A percentile compares a stretch with the other conserved stretches of the same genome.
Conservation (phyloP, 2,888 invertebrate genomes). For the Odontocolon sp. region DNA sequence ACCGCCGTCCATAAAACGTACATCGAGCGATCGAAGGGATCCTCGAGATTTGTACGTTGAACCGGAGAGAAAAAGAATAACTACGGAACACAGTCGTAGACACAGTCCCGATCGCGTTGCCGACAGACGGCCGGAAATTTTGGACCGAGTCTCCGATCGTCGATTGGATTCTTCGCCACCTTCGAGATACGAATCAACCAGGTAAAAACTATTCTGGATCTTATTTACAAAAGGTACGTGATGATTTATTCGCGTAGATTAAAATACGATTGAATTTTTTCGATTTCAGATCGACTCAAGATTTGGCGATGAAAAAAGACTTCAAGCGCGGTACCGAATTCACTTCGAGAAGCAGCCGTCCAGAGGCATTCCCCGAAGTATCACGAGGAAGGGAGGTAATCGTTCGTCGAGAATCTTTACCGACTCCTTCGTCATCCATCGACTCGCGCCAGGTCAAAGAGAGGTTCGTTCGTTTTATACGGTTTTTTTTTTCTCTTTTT, state of each 20-base stretch:
- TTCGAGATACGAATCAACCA: conserved; percentile 76
- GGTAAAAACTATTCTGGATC: conserved; percentile 61
- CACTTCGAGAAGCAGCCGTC: conserved; percentile 75
- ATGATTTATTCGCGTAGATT: too few relatives aligned
- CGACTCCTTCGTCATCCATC: conserved; percentile 72
- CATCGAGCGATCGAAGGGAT: conserved; percentile 76
- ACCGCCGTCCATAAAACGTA: conserved; percentile 74
- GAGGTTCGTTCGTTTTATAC: not conserved
- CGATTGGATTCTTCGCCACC: conserved; percentile 75
- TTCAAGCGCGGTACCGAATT: conserved; percentile 77
- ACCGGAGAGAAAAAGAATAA: conserved; percentile 77
- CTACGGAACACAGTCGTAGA: conserved; percentile 74
- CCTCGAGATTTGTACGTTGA: conserved; percentile 77
- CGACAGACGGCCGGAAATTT: conserved; percentile 76
- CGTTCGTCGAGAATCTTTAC: conserved; percentile 75
- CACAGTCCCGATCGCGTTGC: conserved; percentile 75
- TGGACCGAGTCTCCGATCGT: conserved; percentile 77
- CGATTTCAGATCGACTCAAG: conserved; percentile 72
- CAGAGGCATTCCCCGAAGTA: conserved; percentile 76
- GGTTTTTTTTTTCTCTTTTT: too few relatives aligned
- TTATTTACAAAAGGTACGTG: not conserved
- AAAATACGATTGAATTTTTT: not conserved
- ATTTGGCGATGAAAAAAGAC: conserved; percentile 76
- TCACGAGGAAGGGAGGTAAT: conserved; percentile 78
- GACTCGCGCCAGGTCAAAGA: conserved; percentile 79